phyloP scores from a whole-genome alignment of 2,113 vertebrate species.

The Anarhynchus alexandrinus region DNA sequence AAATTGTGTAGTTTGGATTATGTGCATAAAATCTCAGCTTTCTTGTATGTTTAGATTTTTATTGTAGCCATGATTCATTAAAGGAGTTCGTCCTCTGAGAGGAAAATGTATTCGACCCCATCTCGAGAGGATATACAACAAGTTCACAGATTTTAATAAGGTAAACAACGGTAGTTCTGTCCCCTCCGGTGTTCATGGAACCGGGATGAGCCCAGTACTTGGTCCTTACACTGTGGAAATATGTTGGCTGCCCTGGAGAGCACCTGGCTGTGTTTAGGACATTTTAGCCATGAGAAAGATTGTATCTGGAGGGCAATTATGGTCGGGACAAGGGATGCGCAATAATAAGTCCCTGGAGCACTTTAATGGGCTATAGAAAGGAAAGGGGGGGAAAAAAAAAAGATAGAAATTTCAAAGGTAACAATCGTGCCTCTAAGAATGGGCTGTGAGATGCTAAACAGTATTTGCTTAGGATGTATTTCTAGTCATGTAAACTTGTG shows the following conservation, averaged over 20 bases:
- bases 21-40: background rate
- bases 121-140: background rate
- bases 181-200: conserved; percentile 14
- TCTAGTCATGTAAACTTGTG: background rate
- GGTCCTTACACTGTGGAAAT: conserved; percentile 50
- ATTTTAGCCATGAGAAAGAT: conserved; percentile 62
- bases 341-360: conserved; percentile 79
- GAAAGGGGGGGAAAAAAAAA: background rate
- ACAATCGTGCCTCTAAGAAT: conserved; percentile 32
- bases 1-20: background rate
- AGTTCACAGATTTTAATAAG: conserved; percentile 67
- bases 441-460: background rate
- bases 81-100: conserved; percentile 14
- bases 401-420: conserved; percentile 60
- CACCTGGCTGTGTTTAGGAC: conserved; percentile 66
- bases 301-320: conserved; percentile 85
- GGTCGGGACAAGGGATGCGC: conserved; percentile 78
- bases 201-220: conserved; percentile 55
- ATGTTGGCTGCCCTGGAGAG: conserved; percentile 54
- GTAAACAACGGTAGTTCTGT: conserved; percentile 56
- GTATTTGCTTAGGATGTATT: background rate
- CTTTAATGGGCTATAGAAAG: conserved; percentile 77
- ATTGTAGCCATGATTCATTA: conserved; percentile 19
- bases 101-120: conserved; percentile 59
- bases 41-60: conserved; percentile 35